These are phyloP conservation scores for Prionchulus punctatus DNA, from an alignment of 2,888 invertebrate species.

Conservation along the genomic window DNA sequence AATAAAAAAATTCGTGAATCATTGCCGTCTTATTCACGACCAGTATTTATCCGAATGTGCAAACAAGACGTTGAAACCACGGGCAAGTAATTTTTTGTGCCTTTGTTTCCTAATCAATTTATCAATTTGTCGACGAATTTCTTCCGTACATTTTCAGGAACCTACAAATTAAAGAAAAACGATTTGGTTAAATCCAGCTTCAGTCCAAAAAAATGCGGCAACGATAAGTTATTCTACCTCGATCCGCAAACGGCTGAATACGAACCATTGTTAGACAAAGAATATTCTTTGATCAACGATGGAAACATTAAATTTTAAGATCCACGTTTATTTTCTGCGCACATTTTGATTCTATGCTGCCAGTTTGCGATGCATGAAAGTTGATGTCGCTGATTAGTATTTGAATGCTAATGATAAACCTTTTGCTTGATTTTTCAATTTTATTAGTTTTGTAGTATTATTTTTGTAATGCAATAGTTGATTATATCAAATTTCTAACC, in stretches of 20 bases:
- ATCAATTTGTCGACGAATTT: too few species aligned
- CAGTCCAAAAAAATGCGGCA: constrained; percentile 42
- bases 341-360: too few species aligned
- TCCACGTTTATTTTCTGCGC: too few species aligned
- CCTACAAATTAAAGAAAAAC: constrained; percentile 79
- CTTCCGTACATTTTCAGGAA: constrained; percentile 67
- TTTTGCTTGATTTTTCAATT: too few species aligned
- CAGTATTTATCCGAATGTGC: constrained; percentile 66
- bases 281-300: background rate
- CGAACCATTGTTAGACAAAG: constrained; percentile 41
- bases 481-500: too few species aligned
- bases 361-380: too few species aligned
- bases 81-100: too few species aligned
- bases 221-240: constrained; percentile 59
- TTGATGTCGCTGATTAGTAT: too few species aligned
- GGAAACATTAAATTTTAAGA: background rate
- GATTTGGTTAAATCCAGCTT: constrained; percentile 70
- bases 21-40: constrained; percentile 68
- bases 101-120: too few species aligned
- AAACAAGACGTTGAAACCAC: constrained; percentile 68
- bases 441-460: too few species aligned
- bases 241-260: constrained; percentile 52
- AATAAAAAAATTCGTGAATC: constrained; percentile 21
- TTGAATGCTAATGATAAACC: too few species aligned
- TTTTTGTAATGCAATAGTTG: too few species aligned